Conservation (phyloP, 2,888 invertebrate genomes). For the Amiota minor region DNA sequence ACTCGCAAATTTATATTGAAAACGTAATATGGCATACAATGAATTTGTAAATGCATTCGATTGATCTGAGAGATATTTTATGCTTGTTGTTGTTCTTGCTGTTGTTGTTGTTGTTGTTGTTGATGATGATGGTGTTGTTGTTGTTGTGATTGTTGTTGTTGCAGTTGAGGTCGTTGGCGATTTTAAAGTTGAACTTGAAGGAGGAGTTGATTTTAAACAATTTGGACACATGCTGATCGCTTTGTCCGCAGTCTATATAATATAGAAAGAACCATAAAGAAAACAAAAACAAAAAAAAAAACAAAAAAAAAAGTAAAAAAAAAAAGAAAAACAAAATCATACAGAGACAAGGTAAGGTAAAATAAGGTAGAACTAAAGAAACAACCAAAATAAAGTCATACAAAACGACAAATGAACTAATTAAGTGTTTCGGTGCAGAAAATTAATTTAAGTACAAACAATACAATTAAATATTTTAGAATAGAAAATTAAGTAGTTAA, state of each 20-base stretch:
- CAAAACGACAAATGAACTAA: too few relatives aligned
- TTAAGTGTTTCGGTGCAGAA: too few relatives aligned
- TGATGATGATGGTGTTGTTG: too few relatives aligned
- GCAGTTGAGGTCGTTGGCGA: too few relatives aligned
- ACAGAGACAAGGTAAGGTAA: constrained; percentile 17
- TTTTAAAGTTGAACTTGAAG: background rate
- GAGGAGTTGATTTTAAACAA: constrained; percentile 61
- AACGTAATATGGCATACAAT: constrained; percentile 64
- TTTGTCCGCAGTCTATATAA: constrained; percentile 59
- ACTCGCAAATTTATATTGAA: constrained; percentile 62
- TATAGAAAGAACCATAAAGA: constrained; percentile 51
- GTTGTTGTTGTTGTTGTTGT: too few relatives aligned
- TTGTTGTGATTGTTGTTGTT: too few relatives aligned
- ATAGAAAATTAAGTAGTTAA: too few relatives aligned
- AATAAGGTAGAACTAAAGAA: constrained; percentile 48
- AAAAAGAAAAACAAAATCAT: background rate
- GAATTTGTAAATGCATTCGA: constrained; percentile 59
- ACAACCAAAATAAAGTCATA: constrained; percentile 33
- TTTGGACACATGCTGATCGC: constrained; percentile 58
- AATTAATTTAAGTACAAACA: too few relatives aligned
- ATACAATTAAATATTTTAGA: too few relatives aligned
- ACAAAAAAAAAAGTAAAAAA: too few relatives aligned
- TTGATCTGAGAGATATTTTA: constrained; percentile 70
- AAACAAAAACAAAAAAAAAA: constrained; percentile 47
- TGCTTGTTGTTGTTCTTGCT: constrained; percentile 49